Evolutionary conservation across 1,140 invertebrate genomes (phyloP).

Genomic region (Anagrus nilaparvatae): DNA sequence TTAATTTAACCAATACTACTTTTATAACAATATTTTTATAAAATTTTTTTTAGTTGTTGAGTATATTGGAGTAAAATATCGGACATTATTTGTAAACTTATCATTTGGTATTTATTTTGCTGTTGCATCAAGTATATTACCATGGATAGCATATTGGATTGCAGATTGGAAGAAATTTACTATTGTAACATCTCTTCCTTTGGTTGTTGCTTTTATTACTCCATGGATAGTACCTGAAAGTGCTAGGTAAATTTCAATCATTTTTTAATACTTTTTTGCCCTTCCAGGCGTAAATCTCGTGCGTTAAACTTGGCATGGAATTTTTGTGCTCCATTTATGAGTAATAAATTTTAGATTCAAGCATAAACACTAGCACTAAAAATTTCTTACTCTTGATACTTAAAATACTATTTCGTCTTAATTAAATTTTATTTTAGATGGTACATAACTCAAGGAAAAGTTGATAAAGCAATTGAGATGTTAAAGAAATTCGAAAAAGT

Average conservation of each 20-base stretch:
- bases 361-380: neutral
- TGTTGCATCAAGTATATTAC: constrained; percentile 59
- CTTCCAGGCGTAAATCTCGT: no score
- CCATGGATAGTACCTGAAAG: constrained; percentile 72
- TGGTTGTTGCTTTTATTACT: constrained; percentile 55
- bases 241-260: constrained; percentile 59
- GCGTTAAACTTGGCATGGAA: no score
- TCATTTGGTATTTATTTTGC: constrained; percentile 82
- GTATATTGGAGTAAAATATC: constrained; percentile 74
- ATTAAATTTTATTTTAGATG: constrained; percentile 39
- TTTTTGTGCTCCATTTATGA: no score
- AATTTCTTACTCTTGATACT: neutral
- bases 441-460: constrained; percentile 67
- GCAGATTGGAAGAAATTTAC: constrained; percentile 64
- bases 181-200: constrained; percentile 60
- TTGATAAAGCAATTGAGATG: constrained; percentile 66
- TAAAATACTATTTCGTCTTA: neutral
- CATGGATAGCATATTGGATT: constrained; percentile 69
- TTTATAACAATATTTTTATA: neutral
- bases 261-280: no score
- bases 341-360: constrained; percentile 1
- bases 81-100: constrained; percentile 79
- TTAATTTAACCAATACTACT: neutral
- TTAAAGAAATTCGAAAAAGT: constrained; percentile 68
- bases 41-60: constrained; percentile 54